Evolutionary conservation across 1,140 invertebrate species (phyloP).

Genomic region (Physella acuta): DNA sequence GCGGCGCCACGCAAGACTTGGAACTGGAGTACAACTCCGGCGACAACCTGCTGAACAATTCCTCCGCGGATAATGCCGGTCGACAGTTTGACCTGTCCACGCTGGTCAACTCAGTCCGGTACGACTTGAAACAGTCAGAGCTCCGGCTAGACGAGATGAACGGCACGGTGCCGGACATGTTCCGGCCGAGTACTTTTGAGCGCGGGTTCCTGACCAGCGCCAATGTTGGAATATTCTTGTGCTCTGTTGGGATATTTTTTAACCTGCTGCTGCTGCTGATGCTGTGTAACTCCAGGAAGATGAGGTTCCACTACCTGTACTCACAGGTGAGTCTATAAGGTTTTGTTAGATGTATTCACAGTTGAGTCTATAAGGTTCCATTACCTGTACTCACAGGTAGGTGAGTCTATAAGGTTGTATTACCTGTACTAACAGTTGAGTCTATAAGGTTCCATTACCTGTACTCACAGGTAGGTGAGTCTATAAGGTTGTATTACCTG

Average conservation of each 20-base stretch:
- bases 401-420: not conserved
- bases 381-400: constrained; percentile 11
- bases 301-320: constrained; percentile 24
- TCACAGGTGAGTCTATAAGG: constrained; percentile 9
- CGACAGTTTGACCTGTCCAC: no score
- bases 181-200: constrained; percentile 25
- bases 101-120: no score
- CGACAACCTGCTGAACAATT: no score
- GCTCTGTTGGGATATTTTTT: constrained; percentile 20
- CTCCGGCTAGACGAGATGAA: no score
- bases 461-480: not conserved
- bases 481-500: not conserved
- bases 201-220: constrained; percentile 26
- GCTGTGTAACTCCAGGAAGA: constrained; percentile 5
- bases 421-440: not conserved
- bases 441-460: not conserved
- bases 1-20: no score
- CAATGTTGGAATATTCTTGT: constrained; percentile 26
- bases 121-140: no score
- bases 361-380: not conserved
- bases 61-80: no score
- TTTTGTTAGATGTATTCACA: not conserved
- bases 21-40: no score
- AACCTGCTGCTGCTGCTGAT: constrained; percentile 27
- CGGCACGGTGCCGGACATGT: not conserved